These are phyloP conservation scores for Sternarchorhynchus goeldii DNA, from an alignment of 2,797 vertebrate species.

Conservation along the genomic window DNA sequence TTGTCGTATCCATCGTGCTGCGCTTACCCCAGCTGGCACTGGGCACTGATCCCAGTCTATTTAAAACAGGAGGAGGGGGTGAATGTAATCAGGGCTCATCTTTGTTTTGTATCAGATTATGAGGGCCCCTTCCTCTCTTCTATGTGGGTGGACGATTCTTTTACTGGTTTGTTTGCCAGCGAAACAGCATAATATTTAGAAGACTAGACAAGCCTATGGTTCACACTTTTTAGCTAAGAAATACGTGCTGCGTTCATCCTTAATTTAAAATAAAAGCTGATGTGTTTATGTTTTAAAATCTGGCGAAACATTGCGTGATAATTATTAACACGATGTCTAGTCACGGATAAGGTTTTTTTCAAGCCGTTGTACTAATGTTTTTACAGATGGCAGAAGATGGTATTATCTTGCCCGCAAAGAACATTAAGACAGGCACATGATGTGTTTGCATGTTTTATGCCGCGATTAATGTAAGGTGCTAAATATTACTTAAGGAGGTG, in stretches of 20 bases:
- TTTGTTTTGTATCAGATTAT: conserved; percentile 63
- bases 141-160: conserved; percentile 60
- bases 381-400: conserved; percentile 21
- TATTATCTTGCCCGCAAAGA: conserved; percentile 31
- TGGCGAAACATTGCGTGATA: conserved; percentile 9
- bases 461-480: conserved; percentile 36
- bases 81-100: conserved; percentile 63
- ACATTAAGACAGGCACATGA: conserved; percentile 39
- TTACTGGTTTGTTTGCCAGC: conserved; percentile 56
- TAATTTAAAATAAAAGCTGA: conserved; percentile 24
- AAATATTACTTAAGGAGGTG: conserved; percentile 50
- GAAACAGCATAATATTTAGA: conserved; percentile 55
- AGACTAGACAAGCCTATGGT: conserved; percentile 47
- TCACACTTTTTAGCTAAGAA: conserved; percentile 39
- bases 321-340: conserved; percentile 29
- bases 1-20: conserved; percentile 49
- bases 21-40: conserved; percentile 57
- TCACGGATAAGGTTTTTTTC: conserved; percentile 41
- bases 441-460: conserved; percentile 45
- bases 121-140: conserved; percentile 58
- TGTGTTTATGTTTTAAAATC: conserved; percentile 34
- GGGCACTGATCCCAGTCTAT: conserved; percentile 59
- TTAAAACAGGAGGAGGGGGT: conserved; percentile 57
- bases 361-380: conserved; percentile 1
- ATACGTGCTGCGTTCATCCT: conserved; percentile 33